These are phyloP conservation scores for Dysidea cf. avara DNA, from an alignment of 37 sponge, comb jelly and placozoan species.

Conservation along the genomic window DNA sequence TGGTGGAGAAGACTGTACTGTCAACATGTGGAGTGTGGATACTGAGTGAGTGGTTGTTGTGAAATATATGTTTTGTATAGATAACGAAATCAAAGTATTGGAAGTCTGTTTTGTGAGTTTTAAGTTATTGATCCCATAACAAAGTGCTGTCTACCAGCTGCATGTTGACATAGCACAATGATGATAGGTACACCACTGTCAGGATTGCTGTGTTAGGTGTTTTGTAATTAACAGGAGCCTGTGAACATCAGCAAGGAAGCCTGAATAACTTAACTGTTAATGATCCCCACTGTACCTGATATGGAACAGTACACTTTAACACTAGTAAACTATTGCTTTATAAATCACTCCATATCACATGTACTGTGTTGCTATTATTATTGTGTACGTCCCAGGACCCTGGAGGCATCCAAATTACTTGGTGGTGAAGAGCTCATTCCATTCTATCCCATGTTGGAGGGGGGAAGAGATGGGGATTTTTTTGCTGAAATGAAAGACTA, in stretches of 20 bases:
- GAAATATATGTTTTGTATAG: slow-evolving; percentile 10
- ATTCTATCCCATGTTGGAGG: slow-evolving; percentile 94
- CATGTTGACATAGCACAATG: too few species aligned
- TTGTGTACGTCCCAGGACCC: slow-evolving; percentile 40
- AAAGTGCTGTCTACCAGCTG: neutral
- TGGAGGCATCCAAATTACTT: slow-evolving; percentile 82
- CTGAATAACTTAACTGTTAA: too few species aligned
- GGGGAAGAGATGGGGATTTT: slow-evolving; percentile 91
- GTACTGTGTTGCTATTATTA: too few species aligned
- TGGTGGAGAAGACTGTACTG: slow-evolving; percentile 81
- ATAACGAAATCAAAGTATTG: neutral
- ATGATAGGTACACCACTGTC: too few species aligned
- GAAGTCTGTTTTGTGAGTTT: neutral
- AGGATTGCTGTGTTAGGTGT: too few species aligned
- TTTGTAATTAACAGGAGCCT: too few species aligned
- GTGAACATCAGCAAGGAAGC: too few species aligned
- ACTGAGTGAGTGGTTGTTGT: slow-evolving; percentile 75
- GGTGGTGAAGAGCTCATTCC: slow-evolving; percentile 91
- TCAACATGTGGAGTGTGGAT: slow-evolving; percentile 85
- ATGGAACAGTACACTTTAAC: too few species aligned
- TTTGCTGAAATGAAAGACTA: slow-evolving; percentile 91
- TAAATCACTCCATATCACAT: too few species aligned
- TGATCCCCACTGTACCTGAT: too few species aligned
- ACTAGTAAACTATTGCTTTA: too few species aligned
- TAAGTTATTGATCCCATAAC: neutral